Percentiles rank a stretch among this genome's conserved stretches.
Conservation (phyloP, 2,797 vertebrate genomes). For the Paramormyrops hopkinsi region DNA sequence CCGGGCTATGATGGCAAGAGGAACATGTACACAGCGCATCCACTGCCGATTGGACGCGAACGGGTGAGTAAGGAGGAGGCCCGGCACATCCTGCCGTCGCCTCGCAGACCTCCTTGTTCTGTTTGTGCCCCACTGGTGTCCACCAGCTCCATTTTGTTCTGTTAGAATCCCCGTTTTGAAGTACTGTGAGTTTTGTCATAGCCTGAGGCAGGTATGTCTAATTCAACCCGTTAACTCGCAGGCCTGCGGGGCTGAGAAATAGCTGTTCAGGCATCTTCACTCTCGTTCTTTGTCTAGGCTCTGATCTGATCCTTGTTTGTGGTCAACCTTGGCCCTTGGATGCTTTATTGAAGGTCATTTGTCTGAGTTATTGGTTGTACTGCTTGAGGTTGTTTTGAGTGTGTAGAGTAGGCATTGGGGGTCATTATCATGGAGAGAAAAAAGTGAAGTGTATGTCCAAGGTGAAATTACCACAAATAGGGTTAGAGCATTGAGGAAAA, state of each 20-base stretch:
- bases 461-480: not conserved
- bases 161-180: not conserved
- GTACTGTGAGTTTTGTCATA: not conserved
- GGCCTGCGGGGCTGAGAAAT: not conserved
- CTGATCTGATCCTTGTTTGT: not conserved
- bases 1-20: conserved; percentile 96
- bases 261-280: not conserved
- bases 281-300: not conserved
- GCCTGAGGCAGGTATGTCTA: not conserved
- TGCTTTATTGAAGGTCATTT: not conserved
- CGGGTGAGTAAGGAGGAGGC: conserved; percentile 61
- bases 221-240: not conserved
- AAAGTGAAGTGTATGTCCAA: not conserved
- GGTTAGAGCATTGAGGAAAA: not conserved
- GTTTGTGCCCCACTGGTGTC: not conserved
- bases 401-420: not conserved
- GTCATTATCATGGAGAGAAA: not conserved
- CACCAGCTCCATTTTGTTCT: not conserved
- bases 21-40: conserved; percentile 98
- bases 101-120: not conserved
- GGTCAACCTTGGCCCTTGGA: not conserved
- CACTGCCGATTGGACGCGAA: conserved; percentile 90
- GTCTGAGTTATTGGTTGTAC: not conserved
- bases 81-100: not conserved
- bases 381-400: not conserved